Percentiles rank a stretch among this genome's conserved stretches.
phyloP scores from a whole-genome alignment of 2,888 invertebrate genomes.

The Diaprepes abbreviatus region DNA sequence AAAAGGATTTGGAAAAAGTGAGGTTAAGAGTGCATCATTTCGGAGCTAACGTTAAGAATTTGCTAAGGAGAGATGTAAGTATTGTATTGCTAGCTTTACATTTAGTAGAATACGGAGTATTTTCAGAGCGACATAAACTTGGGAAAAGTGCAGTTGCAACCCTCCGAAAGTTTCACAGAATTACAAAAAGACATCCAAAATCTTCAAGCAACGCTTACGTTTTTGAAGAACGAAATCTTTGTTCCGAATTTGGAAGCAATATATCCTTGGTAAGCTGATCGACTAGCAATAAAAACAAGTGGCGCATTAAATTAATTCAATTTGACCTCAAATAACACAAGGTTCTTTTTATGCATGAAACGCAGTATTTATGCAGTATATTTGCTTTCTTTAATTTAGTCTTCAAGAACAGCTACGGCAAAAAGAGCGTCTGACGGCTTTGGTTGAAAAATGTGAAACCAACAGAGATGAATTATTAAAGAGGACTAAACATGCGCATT shows the following conservation, averaged over 20 bases:
- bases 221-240: conserved; percentile 64
- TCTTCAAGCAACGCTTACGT: conserved; percentile 65
- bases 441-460: conserved; percentile 56
- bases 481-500: conserved; percentile 58
- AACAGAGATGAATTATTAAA: conserved; percentile 57
- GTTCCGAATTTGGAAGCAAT: conserved; percentile 67
- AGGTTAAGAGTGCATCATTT: conserved; percentile 66
- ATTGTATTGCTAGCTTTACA: too few species aligned
- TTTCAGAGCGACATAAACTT: conserved; percentile 61
- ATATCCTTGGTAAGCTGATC: conserved; percentile 67
- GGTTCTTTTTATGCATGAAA: too few species aligned
- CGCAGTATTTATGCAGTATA: neutral
- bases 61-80: conserved; percentile 68
- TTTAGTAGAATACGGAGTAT: too few species aligned
- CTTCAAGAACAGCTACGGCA: conserved; percentile 60
- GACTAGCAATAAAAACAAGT: too few species aligned
- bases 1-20: conserved; percentile 71
- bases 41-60: conserved; percentile 66
- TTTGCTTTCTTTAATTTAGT: conserved; percentile 50
- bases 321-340: too few species aligned
- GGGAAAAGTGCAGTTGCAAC: conserved; percentile 55
- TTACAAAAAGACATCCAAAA: conserved; percentile 63
- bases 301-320: too few species aligned
- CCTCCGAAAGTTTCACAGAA: conserved; percentile 57
- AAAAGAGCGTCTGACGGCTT: conserved; percentile 56